phyloP scores from a whole-genome alignment of 2,797 vertebrate species.

The Eulemur albifrons region DNA sequence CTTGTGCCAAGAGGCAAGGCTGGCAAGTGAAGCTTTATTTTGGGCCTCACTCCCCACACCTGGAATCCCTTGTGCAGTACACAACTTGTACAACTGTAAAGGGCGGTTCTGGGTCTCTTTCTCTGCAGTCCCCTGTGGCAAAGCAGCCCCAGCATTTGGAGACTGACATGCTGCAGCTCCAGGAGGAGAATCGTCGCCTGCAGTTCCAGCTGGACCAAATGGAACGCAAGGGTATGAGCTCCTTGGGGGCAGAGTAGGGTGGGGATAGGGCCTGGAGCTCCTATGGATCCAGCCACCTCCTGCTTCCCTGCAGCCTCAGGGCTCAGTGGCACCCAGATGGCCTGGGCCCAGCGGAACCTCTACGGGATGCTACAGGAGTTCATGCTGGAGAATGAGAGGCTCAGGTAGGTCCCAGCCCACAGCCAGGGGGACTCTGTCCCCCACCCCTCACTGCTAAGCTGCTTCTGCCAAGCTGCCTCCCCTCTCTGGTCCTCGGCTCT shows the following conservation, averaged over 20 bases:
- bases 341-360: slow-evolving; percentile 80
- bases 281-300: neutral
- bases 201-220: slow-evolving; percentile 77
- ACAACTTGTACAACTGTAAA: fast-evolving
- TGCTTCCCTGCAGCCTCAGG: slow-evolving; percentile 6
- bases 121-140: slow-evolving; percentile 57
- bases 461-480: no score
- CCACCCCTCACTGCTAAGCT: no score
- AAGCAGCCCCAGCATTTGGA: slow-evolving; percentile 78
- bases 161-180: slow-evolving; percentile 77
- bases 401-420: slow-evolving; percentile 72
- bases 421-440: neutral
- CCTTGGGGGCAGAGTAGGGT: neutral
- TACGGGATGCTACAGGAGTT: slow-evolving; percentile 83
- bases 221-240: slow-evolving; percentile 43
- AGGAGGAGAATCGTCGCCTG: slow-evolving; percentile 81
- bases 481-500: neutral
- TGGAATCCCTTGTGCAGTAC: neutral
- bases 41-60: neutral
- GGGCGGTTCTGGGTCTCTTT: neutral
- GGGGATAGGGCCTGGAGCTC: neutral
- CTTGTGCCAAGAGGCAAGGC: neutral
- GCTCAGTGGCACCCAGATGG: neutral
- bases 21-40: neutral
- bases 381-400: slow-evolving; percentile 83